A percentile compares a stretch with the other conserved stretches of the same genome.
phyloP scores from a whole-genome alignment of 1,140 invertebrate genomes.

The Drosophila rufa region DNA sequence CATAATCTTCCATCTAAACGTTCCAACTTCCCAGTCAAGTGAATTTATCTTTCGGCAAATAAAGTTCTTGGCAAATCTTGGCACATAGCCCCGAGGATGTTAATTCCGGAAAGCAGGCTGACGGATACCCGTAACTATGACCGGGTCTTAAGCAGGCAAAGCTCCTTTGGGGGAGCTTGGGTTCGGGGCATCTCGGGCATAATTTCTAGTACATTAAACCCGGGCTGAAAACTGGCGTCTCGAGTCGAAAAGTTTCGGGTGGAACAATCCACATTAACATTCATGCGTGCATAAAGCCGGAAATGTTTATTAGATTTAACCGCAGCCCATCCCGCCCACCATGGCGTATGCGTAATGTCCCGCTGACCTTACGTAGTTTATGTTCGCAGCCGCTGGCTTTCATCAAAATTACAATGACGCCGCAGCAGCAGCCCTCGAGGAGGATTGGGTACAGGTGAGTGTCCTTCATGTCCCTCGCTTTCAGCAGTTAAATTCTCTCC shows the following conservation, averaged over 20 bases:
- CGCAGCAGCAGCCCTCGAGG: not conserved
- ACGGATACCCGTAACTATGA: constrained; percentile 37
- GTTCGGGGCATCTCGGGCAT: constrained; percentile 36
- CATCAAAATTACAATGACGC: constrained; percentile 42
- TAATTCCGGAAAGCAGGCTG: constrained; percentile 51
- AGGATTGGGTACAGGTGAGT: constrained; percentile 17
- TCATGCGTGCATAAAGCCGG: constrained; percentile 69
- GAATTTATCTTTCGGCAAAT: constrained; percentile 73
- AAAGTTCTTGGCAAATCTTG: constrained; percentile 64
- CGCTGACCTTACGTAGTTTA: constrained; percentile 27
- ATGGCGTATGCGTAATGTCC: constrained; percentile 51
- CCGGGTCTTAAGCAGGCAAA: constrained; percentile 51
- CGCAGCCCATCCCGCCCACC: constrained; percentile 44
- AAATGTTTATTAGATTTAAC: constrained; percentile 75
- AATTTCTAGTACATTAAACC: constrained; percentile 74
- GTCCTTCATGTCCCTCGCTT: constrained; percentile 1
- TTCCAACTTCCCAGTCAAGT: constrained; percentile 64
- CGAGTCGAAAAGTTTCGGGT: constrained; percentile 63
- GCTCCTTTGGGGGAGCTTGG: constrained; percentile 23
- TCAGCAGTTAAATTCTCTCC: constrained; percentile 28
- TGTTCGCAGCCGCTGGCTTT: not conserved
- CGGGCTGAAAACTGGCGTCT: constrained; percentile 37
- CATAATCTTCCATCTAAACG: constrained; percentile 71
- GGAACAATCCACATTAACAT: constrained; percentile 71
- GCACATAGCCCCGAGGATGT: constrained; percentile 48